Conservation (phyloP, 2,797 vertebrate species). For the Gastrophryne carolinensis region DNA sequence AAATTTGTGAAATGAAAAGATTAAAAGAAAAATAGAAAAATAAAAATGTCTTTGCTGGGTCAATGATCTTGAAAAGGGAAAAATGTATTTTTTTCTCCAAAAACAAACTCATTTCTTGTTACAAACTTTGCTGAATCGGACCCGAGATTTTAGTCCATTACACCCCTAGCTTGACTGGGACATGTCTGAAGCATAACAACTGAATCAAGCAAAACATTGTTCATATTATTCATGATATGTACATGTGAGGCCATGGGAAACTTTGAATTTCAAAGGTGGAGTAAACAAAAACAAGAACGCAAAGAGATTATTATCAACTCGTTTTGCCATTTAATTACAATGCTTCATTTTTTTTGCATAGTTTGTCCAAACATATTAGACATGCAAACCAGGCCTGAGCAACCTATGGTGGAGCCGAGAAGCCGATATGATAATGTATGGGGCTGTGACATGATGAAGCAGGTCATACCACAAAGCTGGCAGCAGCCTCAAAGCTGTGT, state of each 20-base stretch:
- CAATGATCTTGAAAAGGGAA: too few species aligned
- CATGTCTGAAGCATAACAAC: too few species aligned
- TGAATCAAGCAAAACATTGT: constrained; percentile 16
- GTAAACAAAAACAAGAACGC: background rate
- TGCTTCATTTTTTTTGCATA: background rate
- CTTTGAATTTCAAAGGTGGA: constrained; percentile 4
- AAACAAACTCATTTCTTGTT: too few species aligned
- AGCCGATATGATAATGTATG: too few species aligned
- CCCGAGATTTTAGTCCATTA: too few species aligned
- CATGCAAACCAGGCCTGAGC: background rate
- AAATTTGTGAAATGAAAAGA: too few species aligned
- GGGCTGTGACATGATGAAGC: constrained; percentile 5
- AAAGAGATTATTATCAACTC: background rate
- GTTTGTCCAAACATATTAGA: background rate
- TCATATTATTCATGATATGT: background rate
- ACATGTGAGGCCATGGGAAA: constrained; percentile 1
- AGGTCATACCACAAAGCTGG: constrained; percentile 1
- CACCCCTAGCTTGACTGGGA: too few species aligned
- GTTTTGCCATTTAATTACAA: background rate
- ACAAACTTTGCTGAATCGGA: too few species aligned
- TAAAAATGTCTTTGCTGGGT: too few species aligned
- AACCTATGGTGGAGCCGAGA: too few species aligned
- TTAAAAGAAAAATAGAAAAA: too few species aligned
- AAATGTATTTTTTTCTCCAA: too few species aligned
- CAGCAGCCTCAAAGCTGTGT: background rate